Evolutionary conservation across 2,797 vertebrate species (phyloP).

Genomic region (Protosalanx chinensis): DNA sequence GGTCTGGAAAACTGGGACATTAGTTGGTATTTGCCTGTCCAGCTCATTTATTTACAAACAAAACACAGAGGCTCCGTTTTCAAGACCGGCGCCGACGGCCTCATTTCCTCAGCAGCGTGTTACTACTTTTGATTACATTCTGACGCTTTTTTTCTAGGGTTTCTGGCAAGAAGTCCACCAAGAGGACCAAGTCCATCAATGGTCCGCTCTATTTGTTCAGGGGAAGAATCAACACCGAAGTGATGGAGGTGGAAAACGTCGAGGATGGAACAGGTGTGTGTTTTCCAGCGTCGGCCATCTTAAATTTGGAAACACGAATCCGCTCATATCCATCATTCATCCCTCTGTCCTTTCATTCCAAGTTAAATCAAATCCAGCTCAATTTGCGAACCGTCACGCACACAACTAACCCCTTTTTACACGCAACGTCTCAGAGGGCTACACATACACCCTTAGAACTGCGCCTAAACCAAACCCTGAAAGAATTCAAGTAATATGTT

Average conservation of each 20-base stretch:
- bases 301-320: neutral
- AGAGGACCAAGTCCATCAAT: conserved; percentile 96
- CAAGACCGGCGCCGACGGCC: neutral
- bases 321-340: neutral
- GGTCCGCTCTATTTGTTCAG: conserved; percentile 92
- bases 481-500: too few species aligned
- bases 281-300: neutral
- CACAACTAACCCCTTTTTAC: too few species aligned
- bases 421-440: too few species aligned
- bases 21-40: conserved; percentile 15
- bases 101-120: neutral
- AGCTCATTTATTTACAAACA: conserved; percentile 28
- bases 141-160: conserved; percentile 4
- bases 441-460: too few species aligned
- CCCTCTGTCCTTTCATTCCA: neutral
- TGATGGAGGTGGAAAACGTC: conserved; percentile 91
- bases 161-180: conserved; percentile 92
- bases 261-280: conserved; percentile 85
- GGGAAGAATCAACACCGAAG: conserved; percentile 86
- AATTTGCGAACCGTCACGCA: too few species aligned
- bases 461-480: too few species aligned
- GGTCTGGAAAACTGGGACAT: conserved; percentile 4
- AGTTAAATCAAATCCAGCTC: neutral
- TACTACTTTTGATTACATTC: neutral
- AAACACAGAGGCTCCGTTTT: conserved; percentile 10